A percentile compares a stretch with the other conserved stretches of the same genome.
Evolutionary conservation across 2,797 vertebrate species (phyloP).

Genomic region (Falco cherrug): DNA sequence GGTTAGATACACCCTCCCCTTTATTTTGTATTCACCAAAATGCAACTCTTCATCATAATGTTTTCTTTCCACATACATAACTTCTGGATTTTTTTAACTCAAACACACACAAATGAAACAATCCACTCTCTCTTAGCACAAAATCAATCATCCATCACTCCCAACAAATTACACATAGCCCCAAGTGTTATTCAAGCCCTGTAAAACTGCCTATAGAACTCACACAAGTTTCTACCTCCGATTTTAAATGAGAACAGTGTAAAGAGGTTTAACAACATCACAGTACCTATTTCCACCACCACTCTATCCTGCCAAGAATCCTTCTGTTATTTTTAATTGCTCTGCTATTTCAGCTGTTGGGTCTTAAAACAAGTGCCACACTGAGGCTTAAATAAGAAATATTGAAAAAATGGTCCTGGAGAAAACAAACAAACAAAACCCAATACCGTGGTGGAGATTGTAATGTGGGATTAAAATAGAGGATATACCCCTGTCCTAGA

Average conservation of each 20-base stretch:
- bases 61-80: neutral
- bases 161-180: neutral
- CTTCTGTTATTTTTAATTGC: neutral
- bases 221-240: neutral
- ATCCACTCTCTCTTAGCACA: neutral
- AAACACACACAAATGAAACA: neutral
- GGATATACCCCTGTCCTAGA: neutral
- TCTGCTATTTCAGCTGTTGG: neutral
- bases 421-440: neutral
- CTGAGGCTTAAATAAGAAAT: neutral
- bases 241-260: conserved; percentile 15
- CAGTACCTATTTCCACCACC: neutral
- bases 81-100: neutral
- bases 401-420: neutral
- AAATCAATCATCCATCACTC: conserved; percentile 5
- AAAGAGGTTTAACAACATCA: neutral
- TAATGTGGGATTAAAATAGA: neutral
- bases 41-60: neutral
- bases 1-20: neutral
- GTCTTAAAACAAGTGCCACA: neutral
- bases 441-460: neutral
- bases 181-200: neutral
- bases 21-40: neutral
- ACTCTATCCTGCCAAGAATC: neutral
- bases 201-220: neutral